Conservation (phyloP, 2,113 vertebrate genomes). For the Solea solea region DNA sequence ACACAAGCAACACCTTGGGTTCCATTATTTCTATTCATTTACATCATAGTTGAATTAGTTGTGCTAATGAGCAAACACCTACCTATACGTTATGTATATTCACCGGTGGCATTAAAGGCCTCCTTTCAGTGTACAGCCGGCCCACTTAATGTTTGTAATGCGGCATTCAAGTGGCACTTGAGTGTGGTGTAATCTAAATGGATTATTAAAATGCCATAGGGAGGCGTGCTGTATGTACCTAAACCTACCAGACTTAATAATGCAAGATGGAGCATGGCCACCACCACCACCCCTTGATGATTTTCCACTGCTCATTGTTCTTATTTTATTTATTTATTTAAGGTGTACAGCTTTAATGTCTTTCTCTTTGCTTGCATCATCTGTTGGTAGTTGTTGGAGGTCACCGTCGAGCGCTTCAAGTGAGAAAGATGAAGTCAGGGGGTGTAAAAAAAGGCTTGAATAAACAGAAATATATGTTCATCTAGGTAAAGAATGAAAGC, state of each 20-base stretch:
- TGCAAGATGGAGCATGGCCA: constrained; percentile 24
- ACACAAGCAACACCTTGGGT: constrained; percentile 1
- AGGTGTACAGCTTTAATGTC: constrained; percentile 18
- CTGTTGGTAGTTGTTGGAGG: background rate
- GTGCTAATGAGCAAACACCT: constrained; percentile 27
- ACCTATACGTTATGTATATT: constrained; percentile 7
- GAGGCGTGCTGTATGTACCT: constrained; percentile 23
- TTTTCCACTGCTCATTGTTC: background rate
- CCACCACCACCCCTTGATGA: constrained; percentile 6
- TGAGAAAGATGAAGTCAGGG: background rate
- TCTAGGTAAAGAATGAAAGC: background rate
- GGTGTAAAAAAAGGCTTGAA: background rate
- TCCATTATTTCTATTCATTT: background rate
- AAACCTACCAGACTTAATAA: constrained; percentile 55
- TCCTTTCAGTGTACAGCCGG: constrained; percentile 15
- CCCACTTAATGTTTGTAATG: constrained; percentile 19
- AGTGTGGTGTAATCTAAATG: constrained; percentile 36
- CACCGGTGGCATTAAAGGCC: constrained; percentile 15
- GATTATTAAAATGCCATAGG: constrained; percentile 39
- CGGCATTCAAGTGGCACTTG: constrained; percentile 23
- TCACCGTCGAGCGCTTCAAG: background rate
- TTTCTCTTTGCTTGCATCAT: background rate
- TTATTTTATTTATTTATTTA: constrained; percentile 20
- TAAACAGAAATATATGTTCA: background rate
- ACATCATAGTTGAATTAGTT: constrained; percentile 16